Percentiles rank a stretch among this genome's conserved stretches.
phyloP scores from a whole-genome alignment of 2,113 vertebrate genomes.

The Ochotona princeps region DNA sequence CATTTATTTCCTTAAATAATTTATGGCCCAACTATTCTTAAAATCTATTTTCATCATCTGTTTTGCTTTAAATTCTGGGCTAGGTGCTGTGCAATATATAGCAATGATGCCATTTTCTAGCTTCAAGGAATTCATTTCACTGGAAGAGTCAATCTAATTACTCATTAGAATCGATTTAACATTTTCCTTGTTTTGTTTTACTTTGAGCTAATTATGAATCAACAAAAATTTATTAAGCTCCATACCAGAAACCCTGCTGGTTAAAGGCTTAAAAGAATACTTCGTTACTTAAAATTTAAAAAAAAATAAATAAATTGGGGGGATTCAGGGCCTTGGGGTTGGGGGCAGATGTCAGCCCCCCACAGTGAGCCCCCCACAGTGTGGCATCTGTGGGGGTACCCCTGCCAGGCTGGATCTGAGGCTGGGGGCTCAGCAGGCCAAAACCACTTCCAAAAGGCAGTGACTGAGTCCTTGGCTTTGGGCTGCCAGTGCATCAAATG shows the following conservation, averaged over 20 bases:
- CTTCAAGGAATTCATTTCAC: neutral
- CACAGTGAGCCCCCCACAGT: too few species aligned
- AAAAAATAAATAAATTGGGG: too few species aligned
- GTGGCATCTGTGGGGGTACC: too few species aligned
- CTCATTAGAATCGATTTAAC: slow-evolving; percentile 8
- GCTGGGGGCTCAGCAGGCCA: too few species aligned
- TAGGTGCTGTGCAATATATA: neutral
- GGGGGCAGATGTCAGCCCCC: too few species aligned
- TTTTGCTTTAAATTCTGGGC: neutral
- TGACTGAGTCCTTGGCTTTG: too few species aligned
- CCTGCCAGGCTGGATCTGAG: too few species aligned
- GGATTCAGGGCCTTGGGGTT: too few species aligned
- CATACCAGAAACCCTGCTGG: neutral
- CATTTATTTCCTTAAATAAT: neutral
- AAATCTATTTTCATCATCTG: neutral
- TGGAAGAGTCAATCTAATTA: neutral
- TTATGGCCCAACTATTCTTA: neutral
- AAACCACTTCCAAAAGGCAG: too few species aligned
- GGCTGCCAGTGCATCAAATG: too few species aligned
- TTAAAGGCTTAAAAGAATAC: neutral
- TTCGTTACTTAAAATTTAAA: too few species aligned
- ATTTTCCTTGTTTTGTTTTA: neutral
- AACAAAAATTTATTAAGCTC: neutral
- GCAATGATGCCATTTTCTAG: neutral
- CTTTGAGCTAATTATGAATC: slow-evolving; percentile 16